Conservation (phyloP, 1,140 invertebrate species). For the Paraescarpia echinospica region DNA sequence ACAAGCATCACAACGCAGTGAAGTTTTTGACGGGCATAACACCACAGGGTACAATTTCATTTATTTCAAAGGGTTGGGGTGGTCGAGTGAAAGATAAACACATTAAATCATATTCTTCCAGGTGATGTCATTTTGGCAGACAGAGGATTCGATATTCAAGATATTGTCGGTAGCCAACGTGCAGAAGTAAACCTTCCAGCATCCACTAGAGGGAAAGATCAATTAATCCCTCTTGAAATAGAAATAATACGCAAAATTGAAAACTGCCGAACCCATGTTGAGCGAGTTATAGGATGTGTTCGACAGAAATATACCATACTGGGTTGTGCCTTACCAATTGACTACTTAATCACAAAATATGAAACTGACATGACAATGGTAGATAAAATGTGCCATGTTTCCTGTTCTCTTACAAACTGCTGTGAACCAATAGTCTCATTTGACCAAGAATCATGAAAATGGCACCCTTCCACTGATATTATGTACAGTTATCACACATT, state of each 20-base stretch:
- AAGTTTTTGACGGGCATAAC: slow-evolving; percentile 10
- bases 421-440: slow-evolving; percentile 10
- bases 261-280: slow-evolving; percentile 14
- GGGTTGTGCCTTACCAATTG: slow-evolving; percentile 8
- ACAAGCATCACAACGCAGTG: slow-evolving; percentile 19
- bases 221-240: slow-evolving; percentile 6
- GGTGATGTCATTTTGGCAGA: slow-evolving; percentile 55
- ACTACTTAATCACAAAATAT: background rate
- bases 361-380: slow-evolving; percentile 5
- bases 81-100: slow-evolving; percentile 51
- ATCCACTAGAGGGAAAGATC: background rate
- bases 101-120: slow-evolving; percentile 53
- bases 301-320: slow-evolving; percentile 6
- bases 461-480: too few species aligned
- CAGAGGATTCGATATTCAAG: slow-evolving; percentile 51
- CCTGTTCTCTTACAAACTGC: background rate
- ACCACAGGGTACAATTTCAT: slow-evolving; percentile 6
- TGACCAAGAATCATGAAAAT: background rate
- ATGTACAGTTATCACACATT: too few species aligned
- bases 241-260: background rate
- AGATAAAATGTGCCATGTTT: slow-evolving; percentile 13
- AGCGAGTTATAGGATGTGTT: slow-evolving; percentile 13
- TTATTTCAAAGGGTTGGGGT: slow-evolving; percentile 40
- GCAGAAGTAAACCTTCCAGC: slow-evolving; percentile 13
- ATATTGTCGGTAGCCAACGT: background rate